These are phyloP conservation scores for Pedionomus torquatus DNA, from an alignment of 2,113 vertebrate genomes.

Conservation along the genomic window DNA sequence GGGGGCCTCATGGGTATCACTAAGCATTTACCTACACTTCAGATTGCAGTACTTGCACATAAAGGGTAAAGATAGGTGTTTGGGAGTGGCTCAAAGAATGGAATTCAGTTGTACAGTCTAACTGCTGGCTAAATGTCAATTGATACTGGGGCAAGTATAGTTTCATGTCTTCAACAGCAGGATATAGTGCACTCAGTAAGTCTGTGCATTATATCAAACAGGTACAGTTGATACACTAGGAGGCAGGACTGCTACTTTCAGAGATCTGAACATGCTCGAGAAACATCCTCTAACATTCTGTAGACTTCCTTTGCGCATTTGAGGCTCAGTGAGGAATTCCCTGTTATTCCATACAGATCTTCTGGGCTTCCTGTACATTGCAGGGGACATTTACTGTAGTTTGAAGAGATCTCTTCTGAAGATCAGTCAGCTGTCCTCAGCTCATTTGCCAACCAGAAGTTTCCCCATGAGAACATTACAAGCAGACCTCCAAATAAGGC, in stretches of 20 bases:
- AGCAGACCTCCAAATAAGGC: background rate
- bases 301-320: background rate
- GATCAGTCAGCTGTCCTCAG: background rate
- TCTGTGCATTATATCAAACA: no score
- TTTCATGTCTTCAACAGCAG: no score
- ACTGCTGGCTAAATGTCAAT: no score
- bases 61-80: no score
- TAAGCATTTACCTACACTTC: background rate
- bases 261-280: no score
- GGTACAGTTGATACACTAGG: no score
- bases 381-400: background rate
- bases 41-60: background rate
- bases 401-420: background rate
- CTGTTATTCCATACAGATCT: background rate
- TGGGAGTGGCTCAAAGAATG: no score
- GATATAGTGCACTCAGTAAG: no score
- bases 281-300: background rate
- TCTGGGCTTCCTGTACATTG: background rate
- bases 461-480: background rate
- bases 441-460: background rate
- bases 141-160: no score
- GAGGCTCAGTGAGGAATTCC: background rate
- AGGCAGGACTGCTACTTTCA: no score
- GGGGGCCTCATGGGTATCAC: fast-evolving
- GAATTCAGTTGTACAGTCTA: no score